These are phyloP conservation scores for Trematomus bernacchii DNA, from an alignment of 2,797 vertebrate genomes.

Conservation along the genomic window DNA sequence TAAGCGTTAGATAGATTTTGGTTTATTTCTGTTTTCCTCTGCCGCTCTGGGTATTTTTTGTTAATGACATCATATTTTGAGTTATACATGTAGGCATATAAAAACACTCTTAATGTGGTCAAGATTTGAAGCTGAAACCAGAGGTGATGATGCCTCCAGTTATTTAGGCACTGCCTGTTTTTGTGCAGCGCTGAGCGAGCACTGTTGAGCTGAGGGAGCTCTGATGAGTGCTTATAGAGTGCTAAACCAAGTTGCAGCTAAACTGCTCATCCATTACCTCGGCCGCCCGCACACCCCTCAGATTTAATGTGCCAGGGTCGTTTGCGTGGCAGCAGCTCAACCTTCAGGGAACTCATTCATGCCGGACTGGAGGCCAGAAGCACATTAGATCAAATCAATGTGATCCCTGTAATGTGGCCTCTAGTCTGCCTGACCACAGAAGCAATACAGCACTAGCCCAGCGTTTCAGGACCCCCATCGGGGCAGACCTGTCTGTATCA, in stretches of 20 bases:
- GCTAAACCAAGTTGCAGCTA: constrained; percentile 73
- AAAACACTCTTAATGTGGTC: constrained; percentile 43
- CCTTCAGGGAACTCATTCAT: constrained; percentile 79
- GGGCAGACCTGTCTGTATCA: constrained; percentile 73
- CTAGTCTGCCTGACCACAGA: constrained; percentile 59
- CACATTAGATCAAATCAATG: constrained; percentile 85
- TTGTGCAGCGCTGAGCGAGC: constrained; percentile 65
- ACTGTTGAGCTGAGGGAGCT: constrained; percentile 56
- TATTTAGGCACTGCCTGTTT: constrained; percentile 60
- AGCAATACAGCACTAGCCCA: constrained; percentile 54
- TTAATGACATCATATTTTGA: constrained; percentile 55
- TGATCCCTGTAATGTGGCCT: constrained; percentile 76
- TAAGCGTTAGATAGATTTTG: constrained; percentile 72
- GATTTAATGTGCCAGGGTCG: constrained; percentile 82
- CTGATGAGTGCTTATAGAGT: constrained; percentile 80
- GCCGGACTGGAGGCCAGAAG: constrained; percentile 70
- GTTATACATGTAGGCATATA: constrained; percentile 31
- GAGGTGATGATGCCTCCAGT: constrained; percentile 60
- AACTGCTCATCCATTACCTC: constrained; percentile 79
- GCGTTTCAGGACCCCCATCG: constrained; percentile 77
- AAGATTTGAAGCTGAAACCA: constrained; percentile 37
- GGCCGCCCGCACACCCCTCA: constrained; percentile 69
- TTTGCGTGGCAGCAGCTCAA: constrained; percentile 81
- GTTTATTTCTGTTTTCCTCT: constrained; percentile 63
- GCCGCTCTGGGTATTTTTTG: constrained; percentile 50